Evolutionary conservation across 2,888 invertebrate genomes (phyloP).

Genomic region (Antitype chi): DNA sequence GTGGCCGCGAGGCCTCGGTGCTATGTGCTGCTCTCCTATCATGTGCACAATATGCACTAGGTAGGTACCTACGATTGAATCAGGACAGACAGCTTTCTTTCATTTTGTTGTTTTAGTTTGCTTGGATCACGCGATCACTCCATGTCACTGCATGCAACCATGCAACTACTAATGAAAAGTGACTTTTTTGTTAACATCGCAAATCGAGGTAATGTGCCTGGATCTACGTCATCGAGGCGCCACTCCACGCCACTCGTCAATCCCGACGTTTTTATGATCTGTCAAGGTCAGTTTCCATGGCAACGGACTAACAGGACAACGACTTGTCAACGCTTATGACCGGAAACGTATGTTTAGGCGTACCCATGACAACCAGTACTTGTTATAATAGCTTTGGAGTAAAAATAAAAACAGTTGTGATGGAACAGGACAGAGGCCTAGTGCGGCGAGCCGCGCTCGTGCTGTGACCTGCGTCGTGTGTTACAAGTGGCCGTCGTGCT

Average conservation of each 20-base stretch:
- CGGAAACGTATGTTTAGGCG: conserved; percentile 75
- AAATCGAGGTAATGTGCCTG: conserved; percentile 26
- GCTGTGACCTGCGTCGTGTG: conserved; percentile 17
- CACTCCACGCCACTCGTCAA: neutral
- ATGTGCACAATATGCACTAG: neutral
- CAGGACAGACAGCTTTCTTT: conserved; percentile 3
- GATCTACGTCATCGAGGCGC: neutral
- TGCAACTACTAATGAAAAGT: conserved; percentile 3
- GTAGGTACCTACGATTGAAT: neutral
- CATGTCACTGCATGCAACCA: conserved; percentile 1
- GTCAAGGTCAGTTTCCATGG: conserved; percentile 59
- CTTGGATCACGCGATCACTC: conserved; percentile 11
- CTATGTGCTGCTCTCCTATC: neutral
- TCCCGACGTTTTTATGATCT: conserved; percentile 30
- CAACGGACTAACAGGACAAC: conserved; percentile 62
- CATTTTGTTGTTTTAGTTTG: conserved; percentile 15
- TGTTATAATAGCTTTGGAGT: conserved; percentile 54
- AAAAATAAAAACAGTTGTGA: conserved; percentile 65
- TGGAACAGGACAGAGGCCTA: conserved; percentile 28
- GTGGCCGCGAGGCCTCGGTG: neutral
- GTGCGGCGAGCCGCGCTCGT: conserved; percentile 31
- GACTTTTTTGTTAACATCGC: conserved; percentile 6
- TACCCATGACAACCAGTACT: conserved; percentile 74
- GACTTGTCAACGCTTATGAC: conserved; percentile 66
- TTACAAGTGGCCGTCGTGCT: neutral